Evolutionary conservation across 2,797 vertebrate genomes (phyloP).

Genomic region (Poecile montanus): DNA sequence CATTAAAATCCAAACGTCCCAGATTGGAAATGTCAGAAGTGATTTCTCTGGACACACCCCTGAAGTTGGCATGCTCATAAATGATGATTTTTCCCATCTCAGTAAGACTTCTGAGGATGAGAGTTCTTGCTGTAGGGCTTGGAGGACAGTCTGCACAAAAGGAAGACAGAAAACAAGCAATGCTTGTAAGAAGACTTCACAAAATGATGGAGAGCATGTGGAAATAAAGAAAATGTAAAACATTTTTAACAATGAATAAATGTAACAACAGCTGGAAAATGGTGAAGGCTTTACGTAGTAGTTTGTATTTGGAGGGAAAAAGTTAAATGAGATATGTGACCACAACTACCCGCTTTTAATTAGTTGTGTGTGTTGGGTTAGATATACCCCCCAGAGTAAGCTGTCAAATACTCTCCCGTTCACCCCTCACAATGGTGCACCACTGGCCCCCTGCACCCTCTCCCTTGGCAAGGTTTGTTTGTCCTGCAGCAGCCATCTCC

Average conservation of each 20-base stretch:
- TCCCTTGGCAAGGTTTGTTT: background rate
- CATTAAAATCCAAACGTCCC: background rate
- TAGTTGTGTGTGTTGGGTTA: background rate
- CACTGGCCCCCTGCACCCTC: background rate
- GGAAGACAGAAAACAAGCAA: background rate
- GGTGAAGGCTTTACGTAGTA: background rate
- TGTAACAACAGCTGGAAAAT: background rate
- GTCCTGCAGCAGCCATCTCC: background rate
- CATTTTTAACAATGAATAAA: background rate
- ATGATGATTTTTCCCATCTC: constrained; percentile 18
- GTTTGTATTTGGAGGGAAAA: background rate
- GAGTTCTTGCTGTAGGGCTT: background rate
- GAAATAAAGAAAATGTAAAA: background rate
- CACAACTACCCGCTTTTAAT: background rate
- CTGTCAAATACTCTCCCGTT: background rate
- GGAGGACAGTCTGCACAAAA: background rate
- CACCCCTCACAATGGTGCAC: background rate
- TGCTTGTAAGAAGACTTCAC: background rate
- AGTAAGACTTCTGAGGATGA: background rate
- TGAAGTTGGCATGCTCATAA: constrained; percentile 14
- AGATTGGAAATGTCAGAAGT: background rate
- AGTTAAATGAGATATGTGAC: background rate
- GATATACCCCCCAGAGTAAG: no score
- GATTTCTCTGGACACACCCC: background rate
- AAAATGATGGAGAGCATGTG: background rate